Evolutionary conservation across 2,888 invertebrate species (phyloP), one percentile per base, ranked within the genome.

Genomic region (Balanococcus diminutus): DNA sequence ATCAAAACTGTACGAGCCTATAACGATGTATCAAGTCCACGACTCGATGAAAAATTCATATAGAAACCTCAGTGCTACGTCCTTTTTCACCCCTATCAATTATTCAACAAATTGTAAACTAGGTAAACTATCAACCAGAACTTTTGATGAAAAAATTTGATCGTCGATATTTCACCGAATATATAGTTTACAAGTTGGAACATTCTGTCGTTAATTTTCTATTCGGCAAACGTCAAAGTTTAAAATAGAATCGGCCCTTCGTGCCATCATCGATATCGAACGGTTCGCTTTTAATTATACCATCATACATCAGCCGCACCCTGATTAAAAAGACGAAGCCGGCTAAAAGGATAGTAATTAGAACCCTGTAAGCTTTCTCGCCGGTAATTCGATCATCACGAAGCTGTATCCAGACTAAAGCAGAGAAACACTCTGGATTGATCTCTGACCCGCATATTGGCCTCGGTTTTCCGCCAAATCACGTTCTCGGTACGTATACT

Each of bases 141-240:
- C 67, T 25, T 67, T 67, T 16, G 28, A 67, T 67, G 28, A 19
- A 2, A 19, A 67, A 67, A 28, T 67, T 61, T 67, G 42, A 36
- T 8, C 25, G 11, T 67, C 22, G 56, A 67, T 67, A 28, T 28
- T 67, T 67, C 25, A 31, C 16, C 28, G 16, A 22, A 16, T 16
- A 28, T 67, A 28, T 56, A 51, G 51, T 14, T 46, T 61, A 67
- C 28, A 67, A 67, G 25, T 25, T 28, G 28, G 28, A 67, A 67
- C 67, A 67, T n/a, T 2, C 11, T 28, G 16, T 67, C 67, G 28
- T 56, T 56, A 67, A 67, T 67, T 28, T 67, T 67, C 28, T 67
- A 14, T 28, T 67, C 67, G 67, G n/a, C n/a, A 67, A 67, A 67
- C 67, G 67, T 67, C 67, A 28, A 67, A 67, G 67, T 28, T 16